Conservation (phyloP, 2,888 invertebrate genomes). For the Cheilosia grossa region DNA sequence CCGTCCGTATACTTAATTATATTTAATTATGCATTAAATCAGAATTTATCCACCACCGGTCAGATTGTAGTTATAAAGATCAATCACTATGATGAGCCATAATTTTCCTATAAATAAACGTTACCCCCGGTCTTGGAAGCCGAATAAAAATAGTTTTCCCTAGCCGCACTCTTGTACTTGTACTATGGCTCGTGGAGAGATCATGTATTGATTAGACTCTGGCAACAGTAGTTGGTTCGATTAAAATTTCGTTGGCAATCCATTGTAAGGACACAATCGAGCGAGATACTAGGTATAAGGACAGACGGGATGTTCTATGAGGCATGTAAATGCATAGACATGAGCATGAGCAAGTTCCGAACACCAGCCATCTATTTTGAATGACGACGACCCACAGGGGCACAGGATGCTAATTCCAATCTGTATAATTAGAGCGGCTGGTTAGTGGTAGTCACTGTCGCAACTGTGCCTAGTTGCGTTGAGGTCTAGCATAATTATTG, state of each 20-base stretch:
- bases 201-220: slow-evolving; percentile 64
- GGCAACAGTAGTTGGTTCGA: slow-evolving; percentile 44
- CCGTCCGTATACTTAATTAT: slow-evolving; percentile 67
- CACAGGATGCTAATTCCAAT: slow-evolving; percentile 67
- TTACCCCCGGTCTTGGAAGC: slow-evolving; percentile 9
- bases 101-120: slow-evolving; percentile 73
- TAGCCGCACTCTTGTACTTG: slow-evolving; percentile 14
- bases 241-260: slow-evolving; percentile 48
- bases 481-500: slow-evolving; percentile 64
- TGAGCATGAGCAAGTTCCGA: slow-evolving; percentile 3
- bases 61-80: slow-evolving; percentile 71
- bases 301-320: slow-evolving; percentile 35
- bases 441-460: slow-evolving; percentile 7
- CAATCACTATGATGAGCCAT: slow-evolving; percentile 72
- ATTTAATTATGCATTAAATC: slow-evolving; percentile 74
- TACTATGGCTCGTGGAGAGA: slow-evolving; percentile 10
- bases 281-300: not conserved
- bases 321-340: slow-evolving; percentile 56
- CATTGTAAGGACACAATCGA: slow-evolving; percentile 58
- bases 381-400: slow-evolving; percentile 65
- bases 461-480: slow-evolving; percentile 16
- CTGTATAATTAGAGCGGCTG: slow-evolving; percentile 67
- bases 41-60: slow-evolving; percentile 66
- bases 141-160: slow-evolving; percentile 48
- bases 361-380: slow-evolving; percentile 41